Conservation (phyloP, 2,888 invertebrate genomes). For the Hirtodrosophila cameraria region DNA sequence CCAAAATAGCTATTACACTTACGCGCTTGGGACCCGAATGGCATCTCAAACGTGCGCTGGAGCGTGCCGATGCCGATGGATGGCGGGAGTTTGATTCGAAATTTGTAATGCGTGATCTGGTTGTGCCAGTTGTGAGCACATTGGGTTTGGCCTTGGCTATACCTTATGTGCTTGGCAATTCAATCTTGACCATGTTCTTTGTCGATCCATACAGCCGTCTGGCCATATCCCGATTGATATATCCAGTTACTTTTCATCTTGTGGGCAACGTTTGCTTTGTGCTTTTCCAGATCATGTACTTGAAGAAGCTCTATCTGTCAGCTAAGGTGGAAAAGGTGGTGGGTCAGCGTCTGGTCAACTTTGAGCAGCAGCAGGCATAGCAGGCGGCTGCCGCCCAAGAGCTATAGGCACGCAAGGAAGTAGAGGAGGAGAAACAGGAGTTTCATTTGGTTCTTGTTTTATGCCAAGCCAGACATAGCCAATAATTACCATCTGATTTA, state of each 20-base stretch:
- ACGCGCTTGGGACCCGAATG: constrained; percentile 99
- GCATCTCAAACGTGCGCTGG: constrained; percentile 95
- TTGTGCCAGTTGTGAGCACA: constrained; percentile 94
- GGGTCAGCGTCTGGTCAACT: constrained; percentile 97
- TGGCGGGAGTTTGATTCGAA: constrained; percentile 95
- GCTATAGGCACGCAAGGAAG: constrained; percentile 61
- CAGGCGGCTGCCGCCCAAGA: constrained; percentile 68
- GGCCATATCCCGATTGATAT: constrained; percentile 92
- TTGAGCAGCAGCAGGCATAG: constrained; percentile 89
- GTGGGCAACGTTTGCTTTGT: constrained; percentile 89
- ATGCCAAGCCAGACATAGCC: constrained; percentile 46
- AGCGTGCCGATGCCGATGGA: constrained; percentile 96
- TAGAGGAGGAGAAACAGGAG: constrained; percentile 41
- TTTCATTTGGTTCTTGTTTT: constrained; percentile 57
- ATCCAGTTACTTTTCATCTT: constrained; percentile 93
- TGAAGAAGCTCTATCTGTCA: constrained; percentile 97
- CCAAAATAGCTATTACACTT: constrained; percentile 97
- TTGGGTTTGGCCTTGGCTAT: constrained; percentile 95
- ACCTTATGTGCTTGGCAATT: constrained; percentile 96
- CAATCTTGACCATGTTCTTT: constrained; percentile 89
- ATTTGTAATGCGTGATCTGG: constrained; percentile 93
- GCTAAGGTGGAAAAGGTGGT: constrained; percentile 99
- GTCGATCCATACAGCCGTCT: constrained; percentile 88
- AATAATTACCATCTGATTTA: constrained; percentile 35
- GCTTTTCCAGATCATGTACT: constrained; percentile 95